Base-by-base conservation (phyloP, 1,140 invertebrate species). In the Rhopalosiphum padi region DNA sequence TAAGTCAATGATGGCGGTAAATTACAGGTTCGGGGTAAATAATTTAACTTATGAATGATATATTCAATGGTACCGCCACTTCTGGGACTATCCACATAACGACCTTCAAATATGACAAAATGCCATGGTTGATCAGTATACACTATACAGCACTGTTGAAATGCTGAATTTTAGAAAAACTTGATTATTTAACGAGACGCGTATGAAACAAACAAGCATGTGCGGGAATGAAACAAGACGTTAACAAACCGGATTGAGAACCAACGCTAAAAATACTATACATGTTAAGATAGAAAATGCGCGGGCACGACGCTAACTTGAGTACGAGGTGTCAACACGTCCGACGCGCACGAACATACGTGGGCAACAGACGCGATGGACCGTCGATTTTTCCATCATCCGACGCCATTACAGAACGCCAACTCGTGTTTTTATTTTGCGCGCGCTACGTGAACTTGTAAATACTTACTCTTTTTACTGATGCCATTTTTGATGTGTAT, bases 401-500 rank as follows among this genome's bases (percentile, higher is more conserved):
- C 25, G 87, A 88, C 87, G n/a, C 46, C 87, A 88, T 88, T 30
- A 37, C 41, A 6, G 25, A 18, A 48, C 4, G 8, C 8, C 37
- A 2, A 51, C 87, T 88, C 48, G n/a, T 88, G 87, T 88, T 53
- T 35, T 37, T 8, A n/a, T 0, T 86, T 30, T 46, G 11, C 83
- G 18, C 30, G 46, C 86, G 30, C 6, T 8, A 9, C 0, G 9
- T 2, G 11, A 86, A 86, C 3, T 46, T 8, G 37, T 41, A 7
- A 23, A 53, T 88, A 88, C 87, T 88, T 51, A 88, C 87, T 23
- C 87, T n/a, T 51, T 88, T 88, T 6, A 88, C 87, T n/a, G 8
- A n/a, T n/a, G 87, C 87, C 87, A 88, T 88, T 43, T 11, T 51
- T n/a, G 68, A n/a, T n/a, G 30, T n/a, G 11, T 77, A n/a, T 77